A percentile compares a stretch with the other conserved stretches of the same genome.
Evolutionary conservation across 2,113 vertebrate genomes (phyloP).

Genomic region (Thoracochromis brauschi): DNA sequence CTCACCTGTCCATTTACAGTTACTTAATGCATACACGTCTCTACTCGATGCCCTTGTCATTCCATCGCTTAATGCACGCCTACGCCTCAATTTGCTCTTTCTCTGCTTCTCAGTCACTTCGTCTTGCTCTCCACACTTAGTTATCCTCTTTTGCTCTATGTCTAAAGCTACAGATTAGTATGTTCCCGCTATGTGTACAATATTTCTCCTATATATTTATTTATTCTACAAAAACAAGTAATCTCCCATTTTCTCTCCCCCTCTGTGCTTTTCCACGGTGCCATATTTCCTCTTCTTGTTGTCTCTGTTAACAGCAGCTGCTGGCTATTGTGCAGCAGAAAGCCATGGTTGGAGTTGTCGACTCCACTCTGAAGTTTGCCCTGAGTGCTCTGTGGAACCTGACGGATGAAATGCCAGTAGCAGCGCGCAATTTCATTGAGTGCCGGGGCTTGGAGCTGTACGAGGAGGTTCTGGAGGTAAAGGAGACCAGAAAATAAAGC

Average conservation of each 20-base stretch:
- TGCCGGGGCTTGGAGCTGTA: conserved; percentile 92
- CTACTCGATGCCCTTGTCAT: neutral
- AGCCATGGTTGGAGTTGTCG: conserved; percentile 83
- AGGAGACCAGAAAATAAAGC: neutral
- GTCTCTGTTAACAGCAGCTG: conserved; percentile 76
- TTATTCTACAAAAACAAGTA: neutral
- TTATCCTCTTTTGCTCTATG: neutral
- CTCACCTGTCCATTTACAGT: conserved; percentile 22
- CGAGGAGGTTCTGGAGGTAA: conserved; percentile 88
- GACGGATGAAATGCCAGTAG: conserved; percentile 88
- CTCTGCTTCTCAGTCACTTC: neutral
- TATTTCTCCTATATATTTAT: neutral
- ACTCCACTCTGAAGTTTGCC: conserved; percentile 88
- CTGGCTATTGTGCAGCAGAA: conserved; percentile 90
- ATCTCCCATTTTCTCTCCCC: neutral
- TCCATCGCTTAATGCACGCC: neutral
- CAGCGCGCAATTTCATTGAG: conserved; percentile 85
- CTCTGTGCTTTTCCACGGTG: neutral
- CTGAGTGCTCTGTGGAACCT: conserved; percentile 92
- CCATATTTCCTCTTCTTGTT: neutral
- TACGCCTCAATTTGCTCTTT: neutral
- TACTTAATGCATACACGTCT: neutral
- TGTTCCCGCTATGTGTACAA: neutral
- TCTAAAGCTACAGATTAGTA: neutral
- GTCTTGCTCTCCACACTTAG: neutral